Evolutionary conservation across 1,140 invertebrate species (phyloP).

Genomic region (Heliothis subflexa): DNA sequence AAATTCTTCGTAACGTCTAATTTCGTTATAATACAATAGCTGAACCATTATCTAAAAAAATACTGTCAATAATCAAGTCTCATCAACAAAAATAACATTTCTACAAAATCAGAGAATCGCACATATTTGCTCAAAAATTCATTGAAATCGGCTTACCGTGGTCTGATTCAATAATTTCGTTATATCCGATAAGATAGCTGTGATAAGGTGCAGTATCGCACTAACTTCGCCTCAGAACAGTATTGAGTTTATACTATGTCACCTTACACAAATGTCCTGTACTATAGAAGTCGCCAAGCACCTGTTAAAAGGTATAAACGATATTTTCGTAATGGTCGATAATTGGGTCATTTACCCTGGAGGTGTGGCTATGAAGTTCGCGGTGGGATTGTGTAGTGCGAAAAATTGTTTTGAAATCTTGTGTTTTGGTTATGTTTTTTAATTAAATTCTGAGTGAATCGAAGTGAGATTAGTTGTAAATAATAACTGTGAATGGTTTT

Average conservation of each 20-base stretch:
- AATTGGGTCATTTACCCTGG: slow-evolving; percentile 32
- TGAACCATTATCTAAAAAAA: neutral
- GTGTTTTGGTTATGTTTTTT: neutral
- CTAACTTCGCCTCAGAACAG: slow-evolving; percentile 4
- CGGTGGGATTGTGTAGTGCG: neutral
- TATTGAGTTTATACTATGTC: slow-evolving; percentile 28
- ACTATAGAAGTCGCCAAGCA: slow-evolving; percentile 42
- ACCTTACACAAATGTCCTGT: slow-evolving; percentile 45
- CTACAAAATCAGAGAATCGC: slow-evolving; percentile 20
- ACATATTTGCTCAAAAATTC: slow-evolving; percentile 28
- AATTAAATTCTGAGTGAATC: slow-evolving; percentile 10
- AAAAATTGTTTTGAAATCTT: neutral
- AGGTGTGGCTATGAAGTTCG: slow-evolving; percentile 1
- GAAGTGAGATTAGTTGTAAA: neutral
- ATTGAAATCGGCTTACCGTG: slow-evolving; percentile 7
- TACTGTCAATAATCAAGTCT: no score
- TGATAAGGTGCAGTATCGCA: slow-evolving; percentile 31
- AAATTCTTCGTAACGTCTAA: neutral
- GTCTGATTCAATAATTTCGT: slow-evolving; percentile 36
- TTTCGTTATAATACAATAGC: neutral
- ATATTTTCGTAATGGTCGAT: slow-evolving; percentile 23
- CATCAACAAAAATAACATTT: neutral
- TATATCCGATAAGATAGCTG: slow-evolving; percentile 38
- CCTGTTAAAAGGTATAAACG: slow-evolving; percentile 45
- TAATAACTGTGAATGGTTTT: neutral